A percentile compares a stretch with the other conserved stretches of the same genome.
Evolutionary conservation across 2,888 invertebrate genomes (phyloP).

Genomic region (Trichopoda pennipes): DNA sequence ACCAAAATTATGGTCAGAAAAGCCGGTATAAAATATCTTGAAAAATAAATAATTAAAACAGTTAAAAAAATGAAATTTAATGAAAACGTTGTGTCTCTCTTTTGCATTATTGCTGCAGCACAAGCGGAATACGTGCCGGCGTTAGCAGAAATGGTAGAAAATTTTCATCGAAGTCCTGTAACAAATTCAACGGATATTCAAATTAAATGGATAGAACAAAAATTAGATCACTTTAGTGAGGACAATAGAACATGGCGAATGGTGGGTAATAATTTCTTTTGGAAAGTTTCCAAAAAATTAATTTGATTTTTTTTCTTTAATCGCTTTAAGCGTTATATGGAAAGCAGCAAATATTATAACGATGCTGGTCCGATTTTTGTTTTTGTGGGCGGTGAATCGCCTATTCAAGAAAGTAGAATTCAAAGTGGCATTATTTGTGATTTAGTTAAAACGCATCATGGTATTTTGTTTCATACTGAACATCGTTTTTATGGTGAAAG

Average conservation of each 20-base stretch:
- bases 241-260: constrained; percentile 83
- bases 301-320: neutral
- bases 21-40: neutral
- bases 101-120: neutral
- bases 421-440: constrained; percentile 84
- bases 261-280: constrained; percentile 67
- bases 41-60: neutral
- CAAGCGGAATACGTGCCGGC: neutral
- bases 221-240: constrained; percentile 84
- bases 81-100: neutral
- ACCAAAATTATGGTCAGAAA: neutral
- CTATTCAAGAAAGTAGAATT: constrained; percentile 83
- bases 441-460: constrained; percentile 83
- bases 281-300: neutral
- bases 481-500: constrained; percentile 91
- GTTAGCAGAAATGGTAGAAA: neutral
- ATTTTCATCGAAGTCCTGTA: no score
- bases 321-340: constrained; percentile 81
- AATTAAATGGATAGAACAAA: constrained; percentile 82
- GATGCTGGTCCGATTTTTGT: constrained; percentile 84
- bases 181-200: neutral
- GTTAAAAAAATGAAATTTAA: neutral
- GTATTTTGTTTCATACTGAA: constrained; percentile 87
- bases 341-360: constrained; percentile 81
- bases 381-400: constrained; percentile 87